phyloP scores from a whole-genome alignment of 2,113 vertebrate genomes.

The Rhea americana region DNA sequence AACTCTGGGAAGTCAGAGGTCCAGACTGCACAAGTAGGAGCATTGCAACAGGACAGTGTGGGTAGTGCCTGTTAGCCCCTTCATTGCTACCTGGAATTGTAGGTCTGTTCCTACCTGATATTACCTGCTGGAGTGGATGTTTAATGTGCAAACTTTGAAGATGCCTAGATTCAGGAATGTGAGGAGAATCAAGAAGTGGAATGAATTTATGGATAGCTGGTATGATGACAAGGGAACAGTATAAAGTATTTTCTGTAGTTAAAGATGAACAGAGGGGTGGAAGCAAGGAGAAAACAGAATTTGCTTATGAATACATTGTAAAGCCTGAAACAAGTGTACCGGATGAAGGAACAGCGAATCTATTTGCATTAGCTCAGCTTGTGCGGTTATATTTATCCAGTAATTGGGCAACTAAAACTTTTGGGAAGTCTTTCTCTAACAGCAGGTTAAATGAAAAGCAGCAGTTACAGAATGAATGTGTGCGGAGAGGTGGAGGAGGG shows the following conservation, averaged over 20 bases:
- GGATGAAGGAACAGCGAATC: conserved; percentile 15
- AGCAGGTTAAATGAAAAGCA: conserved; percentile 35
- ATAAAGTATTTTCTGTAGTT: not conserved
- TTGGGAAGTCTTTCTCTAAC: not conserved
- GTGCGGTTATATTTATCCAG: conserved; percentile 41
- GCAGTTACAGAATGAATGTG: not conserved
- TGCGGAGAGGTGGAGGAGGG: not conserved
- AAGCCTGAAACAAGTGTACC: conserved; percentile 22
- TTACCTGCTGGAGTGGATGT: not conserved
- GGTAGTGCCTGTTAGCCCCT: not conserved
- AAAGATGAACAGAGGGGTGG: not conserved
- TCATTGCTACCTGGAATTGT: not conserved
- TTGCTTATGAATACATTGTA: conserved; percentile 27
- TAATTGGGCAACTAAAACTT: conserved; percentile 37
- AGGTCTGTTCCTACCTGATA: not conserved
- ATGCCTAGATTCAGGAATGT: not conserved
- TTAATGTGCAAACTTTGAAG: not conserved
- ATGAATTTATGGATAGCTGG: not conserved
- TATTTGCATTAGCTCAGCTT: conserved; percentile 51
- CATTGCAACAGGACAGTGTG: fast-evolving
- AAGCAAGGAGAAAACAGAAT: conserved; percentile 1
- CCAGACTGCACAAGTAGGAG: not conserved
- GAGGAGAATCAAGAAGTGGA: not conserved
- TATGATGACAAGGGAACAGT: not conserved
- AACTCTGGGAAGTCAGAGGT: not conserved